These are phyloP conservation scores for Stegophylla sp. DNA, from an alignment of 2,888 invertebrate genomes.

Conservation along the genomic window DNA sequence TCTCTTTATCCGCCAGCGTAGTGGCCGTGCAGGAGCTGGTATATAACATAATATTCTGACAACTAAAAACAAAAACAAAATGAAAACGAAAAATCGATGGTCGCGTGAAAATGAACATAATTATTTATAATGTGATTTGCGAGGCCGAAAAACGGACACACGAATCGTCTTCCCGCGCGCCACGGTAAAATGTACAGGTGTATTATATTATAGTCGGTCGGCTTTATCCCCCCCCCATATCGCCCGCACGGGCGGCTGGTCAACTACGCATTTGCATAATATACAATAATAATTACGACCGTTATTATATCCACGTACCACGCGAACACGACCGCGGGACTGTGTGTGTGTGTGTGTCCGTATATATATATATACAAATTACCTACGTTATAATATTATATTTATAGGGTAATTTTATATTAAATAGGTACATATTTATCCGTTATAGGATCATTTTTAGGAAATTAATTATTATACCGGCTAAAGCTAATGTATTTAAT, in stretches of 20 bases:
- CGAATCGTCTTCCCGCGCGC: slow-evolving; percentile 23
- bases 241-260: background rate
- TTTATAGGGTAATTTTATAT: too few relatives aligned
- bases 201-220: background rate
- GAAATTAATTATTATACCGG: too few relatives aligned
- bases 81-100: slow-evolving; percentile 32
- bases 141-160: slow-evolving; percentile 1
- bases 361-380: background rate
- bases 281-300: background rate
- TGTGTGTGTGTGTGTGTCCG: background rate
- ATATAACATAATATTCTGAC: background rate
- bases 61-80: background rate
- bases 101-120: slow-evolving; percentile 27
- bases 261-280: slow-evolving; percentile 27
- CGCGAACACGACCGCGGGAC: background rate
- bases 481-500: too few relatives aligned
- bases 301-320: background rate
- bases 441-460: too few relatives aligned
- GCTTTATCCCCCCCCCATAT: too few relatives aligned
- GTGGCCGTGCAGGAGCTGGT: background rate
- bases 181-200: background rate
- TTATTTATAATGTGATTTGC: background rate
- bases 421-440: too few relatives aligned
- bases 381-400: too few relatives aligned
- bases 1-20: background rate